Conservation (phyloP, 1,140 invertebrate species). For the Telenomus remus region DNA sequence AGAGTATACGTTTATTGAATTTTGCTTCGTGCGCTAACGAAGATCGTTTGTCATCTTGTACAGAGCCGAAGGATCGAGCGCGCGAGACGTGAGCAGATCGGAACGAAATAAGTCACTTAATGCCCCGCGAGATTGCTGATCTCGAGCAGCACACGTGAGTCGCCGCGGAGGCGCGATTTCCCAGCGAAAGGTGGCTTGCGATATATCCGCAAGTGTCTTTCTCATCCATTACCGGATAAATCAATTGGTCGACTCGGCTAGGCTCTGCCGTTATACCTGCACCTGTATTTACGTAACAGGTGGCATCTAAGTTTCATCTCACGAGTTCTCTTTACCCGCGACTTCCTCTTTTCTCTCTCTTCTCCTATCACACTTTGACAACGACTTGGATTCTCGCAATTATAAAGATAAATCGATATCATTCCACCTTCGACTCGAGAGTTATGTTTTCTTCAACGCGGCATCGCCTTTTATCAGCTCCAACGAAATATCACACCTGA, state of each 20-base stretch:
- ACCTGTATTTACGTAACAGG: slow-evolving; percentile 69
- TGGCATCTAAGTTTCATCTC: slow-evolving; percentile 59
- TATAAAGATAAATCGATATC: slow-evolving; percentile 47
- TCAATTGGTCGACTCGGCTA: slow-evolving; percentile 45
- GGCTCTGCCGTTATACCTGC: slow-evolving; percentile 40
- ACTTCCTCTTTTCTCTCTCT: slow-evolving; percentile 40
- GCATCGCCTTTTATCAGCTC: no score
- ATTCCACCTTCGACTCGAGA: slow-evolving; percentile 5
- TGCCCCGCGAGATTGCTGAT: slow-evolving; percentile 26
- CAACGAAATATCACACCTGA: no score
- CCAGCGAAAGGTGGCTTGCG: slow-evolving; percentile 51
- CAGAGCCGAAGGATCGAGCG: slow-evolving; percentile 7
- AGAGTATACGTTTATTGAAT: slow-evolving; percentile 23
- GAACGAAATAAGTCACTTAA: slow-evolving; percentile 48
- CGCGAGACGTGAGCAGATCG: slow-evolving; percentile 5
- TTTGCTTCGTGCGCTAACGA: slow-evolving; percentile 23
- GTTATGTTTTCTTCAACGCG: slow-evolving; percentile 16
- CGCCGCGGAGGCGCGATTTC: slow-evolving; percentile 38
- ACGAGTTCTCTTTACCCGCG: slow-evolving; percentile 26
- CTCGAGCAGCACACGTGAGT: slow-evolving; percentile 29
- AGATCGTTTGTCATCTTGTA: slow-evolving; percentile 41
- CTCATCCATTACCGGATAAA: slow-evolving; percentile 51
- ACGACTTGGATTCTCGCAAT: slow-evolving; percentile 43
- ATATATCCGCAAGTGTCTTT: slow-evolving; percentile 54
- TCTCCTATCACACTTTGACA: slow-evolving; percentile 36